A percentile compares a stretch with the other conserved stretches of the same genome.
These are phyloP conservation scores for Semaprochilodus insignis DNA, from an alignment of 2,797 vertebrate genomes.

Conservation along the genomic window DNA sequence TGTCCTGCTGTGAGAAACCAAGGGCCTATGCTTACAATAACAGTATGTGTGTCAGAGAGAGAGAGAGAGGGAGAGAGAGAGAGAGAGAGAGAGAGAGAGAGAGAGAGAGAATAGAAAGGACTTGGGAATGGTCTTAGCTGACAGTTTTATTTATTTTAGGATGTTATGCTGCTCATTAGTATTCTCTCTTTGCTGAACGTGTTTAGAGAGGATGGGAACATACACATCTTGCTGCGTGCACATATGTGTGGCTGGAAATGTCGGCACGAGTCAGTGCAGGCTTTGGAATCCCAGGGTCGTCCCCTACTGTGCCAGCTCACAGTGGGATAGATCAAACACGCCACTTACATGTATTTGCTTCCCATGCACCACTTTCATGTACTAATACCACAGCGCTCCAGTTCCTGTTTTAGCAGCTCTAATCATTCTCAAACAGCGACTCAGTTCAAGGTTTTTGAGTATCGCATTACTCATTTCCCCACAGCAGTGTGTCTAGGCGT, in stretches of 20 bases:
- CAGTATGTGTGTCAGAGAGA: conserved; percentile 5
- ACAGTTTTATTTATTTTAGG: conserved; percentile 50
- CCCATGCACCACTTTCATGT: conserved; percentile 56
- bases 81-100: neutral
- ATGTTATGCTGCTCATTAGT: conserved; percentile 45
- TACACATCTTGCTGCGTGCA: conserved; percentile 16
- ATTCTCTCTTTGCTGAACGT: conserved; percentile 35
- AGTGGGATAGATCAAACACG: conserved; percentile 58
- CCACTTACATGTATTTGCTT: conserved; percentile 52
- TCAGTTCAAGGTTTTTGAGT: conserved; percentile 38
- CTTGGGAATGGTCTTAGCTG: conserved; percentile 4
- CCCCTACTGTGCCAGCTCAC: conserved; percentile 51
- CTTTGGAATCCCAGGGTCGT: conserved; percentile 43
- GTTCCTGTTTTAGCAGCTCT: conserved; percentile 53
- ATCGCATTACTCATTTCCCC: conserved; percentile 27
- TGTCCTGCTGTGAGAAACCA: conserved; percentile 24
- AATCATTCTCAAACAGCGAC: conserved; percentile 52
- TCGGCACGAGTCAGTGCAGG: conserved; percentile 22
- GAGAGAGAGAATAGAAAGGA: neutral
- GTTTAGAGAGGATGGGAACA: conserved; percentile 27
- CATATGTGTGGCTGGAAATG: conserved; percentile 23
- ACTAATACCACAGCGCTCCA: conserved; percentile 46
- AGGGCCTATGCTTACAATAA: neutral
- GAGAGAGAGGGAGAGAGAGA: neutral
- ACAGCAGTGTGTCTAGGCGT: conserved; percentile 4